Evolutionary conservation across 2,797 vertebrate genomes (phyloP), one percentile per base, ranked within the genome.

Genomic region (Pseudomugil tenellus): DNA sequence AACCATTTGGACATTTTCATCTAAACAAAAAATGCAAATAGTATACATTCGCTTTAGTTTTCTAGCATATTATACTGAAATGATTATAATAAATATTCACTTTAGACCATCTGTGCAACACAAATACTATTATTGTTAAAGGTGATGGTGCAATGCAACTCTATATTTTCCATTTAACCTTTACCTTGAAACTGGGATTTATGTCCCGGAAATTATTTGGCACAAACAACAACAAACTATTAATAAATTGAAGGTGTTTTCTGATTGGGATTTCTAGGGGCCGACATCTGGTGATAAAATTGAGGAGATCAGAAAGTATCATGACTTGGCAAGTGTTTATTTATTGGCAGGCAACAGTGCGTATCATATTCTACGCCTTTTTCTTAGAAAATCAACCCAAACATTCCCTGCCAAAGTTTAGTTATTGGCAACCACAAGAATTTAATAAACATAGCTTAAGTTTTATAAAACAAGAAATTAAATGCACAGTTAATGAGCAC

Each of bases 351-450:
- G 21, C 49, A n/a, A 34, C 25, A n/a, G 48, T 49, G 55, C 37
- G 31, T 25, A 32, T 64, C 37, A 31, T 57, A 57, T 57, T 67
- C 43, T 43, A 37, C 31, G n/a, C 31, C 17, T 23, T 52, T 26
- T 63, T 70, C 51, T 52, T 28, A 23, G 46, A 41, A 14, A 70
- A 26, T 17, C 51, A 62, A 56, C 26, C 28, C 10, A 34, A 64
- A 64, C 51, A 55, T 43, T 16, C n/a, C 34, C 51, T 46, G 67
- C 16, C 49, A 29, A 32, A 29, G 67, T 70, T 55, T 70, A 29
- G 39, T 56, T 61, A 21, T 19, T 43, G 37, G 49, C 51, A 62
- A 32, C 67, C 13, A n/a, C 31, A 14, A 5, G 16, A 28, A 37
- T 23, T 53, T 31, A 28, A 14, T 46, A 32, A 53, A 60, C 26